Evolutionary conservation across 1,140 invertebrate species (phyloP), one percentile per base, ranked within the genome.

Genomic region (Cataglyphis hispanica): DNA sequence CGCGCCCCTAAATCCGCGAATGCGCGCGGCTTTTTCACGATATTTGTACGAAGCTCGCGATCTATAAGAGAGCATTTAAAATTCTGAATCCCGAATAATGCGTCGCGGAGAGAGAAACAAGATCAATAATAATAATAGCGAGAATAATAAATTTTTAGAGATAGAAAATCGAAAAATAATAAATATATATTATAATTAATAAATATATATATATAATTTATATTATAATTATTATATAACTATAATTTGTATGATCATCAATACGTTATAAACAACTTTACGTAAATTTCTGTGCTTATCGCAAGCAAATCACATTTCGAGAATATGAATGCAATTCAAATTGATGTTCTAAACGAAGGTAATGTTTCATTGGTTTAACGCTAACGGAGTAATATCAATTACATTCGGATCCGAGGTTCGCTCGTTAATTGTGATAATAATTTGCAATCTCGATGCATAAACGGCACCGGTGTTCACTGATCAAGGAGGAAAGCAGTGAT

Each of bases 401-500:
- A 69, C 22, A 56, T n/a, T 50, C 22, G 77, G 16, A 46, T 43
- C 31, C 31, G 25, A 56, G 22, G 63, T 40, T 69, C 22, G 77
- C 63, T 19, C 63, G 46, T 58, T 80, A 80, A 80, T 53, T n/a
- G 22, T 5, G 46, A 19, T 6, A 50, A 50, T 46, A 56, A 80
- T 80, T 80, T 53, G 77, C 63, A 37, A 80, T 56, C 25, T 56
- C 34, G 46, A 64, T 19, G 58, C 40, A 19, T 46, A 43, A 43
- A 77, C 58, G 56, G 58, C 25, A 7, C 22, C 40, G 37, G 58
- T n/a, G 16, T 53, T 80, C 6, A 10, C 31, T 34, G 63, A 58
- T 74, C 50, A 50, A 31, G 69, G 77, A 80, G 77, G 77, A 80
- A 80, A 40, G 34, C 31, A 16, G 77, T 50, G 63, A 80, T 80